A percentile compares a stretch with the other conserved stretches of the same genome.
Evolutionary conservation across 2,113 vertebrate species (phyloP).

Genomic region (Sitta europaea): DNA sequence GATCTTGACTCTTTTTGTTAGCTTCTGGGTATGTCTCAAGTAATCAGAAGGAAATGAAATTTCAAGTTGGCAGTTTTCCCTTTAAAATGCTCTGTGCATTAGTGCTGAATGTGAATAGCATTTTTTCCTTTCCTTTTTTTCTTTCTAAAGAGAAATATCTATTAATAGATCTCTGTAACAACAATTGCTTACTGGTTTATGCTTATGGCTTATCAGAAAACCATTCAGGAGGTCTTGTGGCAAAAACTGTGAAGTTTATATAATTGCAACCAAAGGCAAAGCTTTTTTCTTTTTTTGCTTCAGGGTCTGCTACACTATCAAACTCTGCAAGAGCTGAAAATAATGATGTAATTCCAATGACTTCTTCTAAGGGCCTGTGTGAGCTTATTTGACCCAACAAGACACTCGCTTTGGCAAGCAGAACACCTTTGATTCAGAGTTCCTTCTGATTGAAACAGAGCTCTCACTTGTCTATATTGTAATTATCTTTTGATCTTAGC

Average conservation of each 20-base stretch:
- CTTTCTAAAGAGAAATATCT: neutral
- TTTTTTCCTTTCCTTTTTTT: neutral
- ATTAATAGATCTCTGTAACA: constrained; percentile 24
- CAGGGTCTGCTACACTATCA: neutral
- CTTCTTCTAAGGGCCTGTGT: neutral
- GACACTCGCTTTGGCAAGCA: neutral
- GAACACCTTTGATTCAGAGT: neutral
- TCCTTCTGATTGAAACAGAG: neutral
- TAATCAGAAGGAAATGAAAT: neutral
- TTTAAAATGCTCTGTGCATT: neutral
- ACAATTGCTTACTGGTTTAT: neutral
- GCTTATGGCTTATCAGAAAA: constrained; percentile 11
- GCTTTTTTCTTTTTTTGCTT: too few relatives aligned
- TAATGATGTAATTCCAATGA: neutral
- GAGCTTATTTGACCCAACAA: neutral
- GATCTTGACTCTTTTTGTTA: neutral
- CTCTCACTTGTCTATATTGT: neutral
- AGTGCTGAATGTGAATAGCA: neutral
- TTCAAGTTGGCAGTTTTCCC: neutral
- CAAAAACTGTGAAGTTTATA: constrained; percentile 9
- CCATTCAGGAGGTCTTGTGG: neutral
- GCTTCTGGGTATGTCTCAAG: neutral
- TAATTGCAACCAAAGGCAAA: constrained; percentile 15
- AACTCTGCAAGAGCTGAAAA: neutral
- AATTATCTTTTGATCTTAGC: neutral